phyloP scores from a whole-genome alignment of 2,113 vertebrate species.

The Solenodon paradoxus region DNA sequence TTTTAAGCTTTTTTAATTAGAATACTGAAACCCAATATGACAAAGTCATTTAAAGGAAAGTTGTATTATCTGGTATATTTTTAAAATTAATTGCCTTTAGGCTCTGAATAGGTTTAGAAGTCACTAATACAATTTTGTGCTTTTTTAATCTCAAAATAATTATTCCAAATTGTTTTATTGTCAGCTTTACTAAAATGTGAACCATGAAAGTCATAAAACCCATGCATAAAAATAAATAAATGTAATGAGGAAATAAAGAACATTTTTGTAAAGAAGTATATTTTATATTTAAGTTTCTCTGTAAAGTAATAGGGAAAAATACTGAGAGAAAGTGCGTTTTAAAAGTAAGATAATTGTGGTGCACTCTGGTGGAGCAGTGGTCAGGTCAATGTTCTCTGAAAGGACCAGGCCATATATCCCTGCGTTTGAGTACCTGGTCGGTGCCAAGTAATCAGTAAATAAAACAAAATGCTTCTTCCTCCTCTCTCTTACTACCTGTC shows the following conservation, averaged over 20 bases:
- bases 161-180: not conserved
- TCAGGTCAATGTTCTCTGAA: too few relatives aligned
- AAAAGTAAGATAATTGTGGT: not conserved
- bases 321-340: not conserved
- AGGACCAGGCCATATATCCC: too few relatives aligned
- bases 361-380: too few relatives aligned
- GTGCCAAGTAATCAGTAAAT: too few relatives aligned
- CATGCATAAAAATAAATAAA: not conserved
- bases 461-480: too few relatives aligned
- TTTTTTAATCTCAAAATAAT: not conserved
- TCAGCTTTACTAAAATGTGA: not conserved
- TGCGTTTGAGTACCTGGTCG: too few relatives aligned
- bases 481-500: too few relatives aligned
- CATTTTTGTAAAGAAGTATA: not conserved
- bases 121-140: not conserved
- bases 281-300: not conserved
- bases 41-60: not conserved
- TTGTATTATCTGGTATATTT: not conserved
- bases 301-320: not conserved
- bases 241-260: not conserved
- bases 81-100: not conserved
- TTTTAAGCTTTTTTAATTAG: not conserved
- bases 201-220: not conserved
- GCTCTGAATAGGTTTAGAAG: not conserved
- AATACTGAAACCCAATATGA: not conserved